phyloP scores from a whole-genome alignment of 92 coral and sea anemone genomes.

The Diadumene lineata region DNA sequence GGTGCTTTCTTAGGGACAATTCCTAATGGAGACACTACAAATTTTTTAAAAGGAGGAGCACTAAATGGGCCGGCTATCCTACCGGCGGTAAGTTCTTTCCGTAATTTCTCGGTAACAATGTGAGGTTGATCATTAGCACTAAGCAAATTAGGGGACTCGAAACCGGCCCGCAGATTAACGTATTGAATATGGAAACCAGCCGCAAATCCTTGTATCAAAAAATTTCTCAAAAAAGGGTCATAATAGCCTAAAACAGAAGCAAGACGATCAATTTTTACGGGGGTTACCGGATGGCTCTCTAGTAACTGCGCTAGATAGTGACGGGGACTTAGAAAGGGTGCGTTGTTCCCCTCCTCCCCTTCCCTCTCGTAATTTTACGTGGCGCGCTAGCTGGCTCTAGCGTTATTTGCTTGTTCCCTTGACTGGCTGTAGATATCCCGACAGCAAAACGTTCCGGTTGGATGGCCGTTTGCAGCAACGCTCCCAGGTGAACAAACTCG shows the following conservation, averaged over 20 bases:
- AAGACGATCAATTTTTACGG: slow-evolving; percentile 39
- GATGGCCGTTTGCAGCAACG: slow-evolving; percentile 16
- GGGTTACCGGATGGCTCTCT: slow-evolving; percentile 23
- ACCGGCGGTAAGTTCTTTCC: slow-evolving; percentile 19
- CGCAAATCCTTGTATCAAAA: slow-evolving; percentile 17
- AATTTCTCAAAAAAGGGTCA: not conserved
- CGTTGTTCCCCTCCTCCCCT: slow-evolving; percentile 2
- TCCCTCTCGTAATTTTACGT: slow-evolving; percentile 13
- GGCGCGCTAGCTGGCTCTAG: slow-evolving; percentile 31
- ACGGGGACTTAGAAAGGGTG: not conserved
- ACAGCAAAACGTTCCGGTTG: slow-evolving; percentile 11
- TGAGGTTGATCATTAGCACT: slow-evolving; percentile 10
- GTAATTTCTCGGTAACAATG: not conserved
- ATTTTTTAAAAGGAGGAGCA: slow-evolving; percentile 14
- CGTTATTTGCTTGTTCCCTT: slow-evolving; percentile 14
- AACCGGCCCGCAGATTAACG: not conserved
- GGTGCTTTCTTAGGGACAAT: slow-evolving; percentile 41
- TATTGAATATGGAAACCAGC: slow-evolving; percentile 17
- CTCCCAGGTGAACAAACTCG: slow-evolving; percentile 33
- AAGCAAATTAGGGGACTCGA: slow-evolving; percentile 4
- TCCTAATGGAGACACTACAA: no score
- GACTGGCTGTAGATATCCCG: slow-evolving; percentile 6
- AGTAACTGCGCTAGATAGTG: not conserved
- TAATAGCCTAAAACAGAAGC: not conserved
- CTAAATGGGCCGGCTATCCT: slow-evolving; percentile 17